These are phyloP conservation scores for Melitaea athalia DNA, from an alignment of 2,888 invertebrate genomes.

Conservation along the genomic window DNA sequence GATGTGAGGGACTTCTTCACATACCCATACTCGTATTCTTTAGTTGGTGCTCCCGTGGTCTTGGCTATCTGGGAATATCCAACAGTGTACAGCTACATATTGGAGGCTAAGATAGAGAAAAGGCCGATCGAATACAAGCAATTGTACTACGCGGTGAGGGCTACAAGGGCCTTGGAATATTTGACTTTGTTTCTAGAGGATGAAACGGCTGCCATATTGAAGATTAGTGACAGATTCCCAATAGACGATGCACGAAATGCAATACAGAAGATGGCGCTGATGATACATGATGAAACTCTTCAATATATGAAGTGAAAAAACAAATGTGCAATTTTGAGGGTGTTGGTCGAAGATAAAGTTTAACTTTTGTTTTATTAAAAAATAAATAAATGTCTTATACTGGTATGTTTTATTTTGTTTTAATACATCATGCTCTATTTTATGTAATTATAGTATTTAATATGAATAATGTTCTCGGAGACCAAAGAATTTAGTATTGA, in stretches of 20 bases:
- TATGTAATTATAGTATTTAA: too few relatives aligned
- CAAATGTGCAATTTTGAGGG: too few relatives aligned
- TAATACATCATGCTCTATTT: too few relatives aligned
- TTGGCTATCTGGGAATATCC: slow-evolving; percentile 74
- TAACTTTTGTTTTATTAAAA: background rate
- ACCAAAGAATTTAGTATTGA: too few relatives aligned
- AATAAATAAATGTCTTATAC: too few relatives aligned
- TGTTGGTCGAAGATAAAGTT: background rate
- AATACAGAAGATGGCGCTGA: slow-evolving; percentile 72
- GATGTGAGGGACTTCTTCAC: slow-evolving; percentile 74
- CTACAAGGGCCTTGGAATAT: slow-evolving; percentile 69
- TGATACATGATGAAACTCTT: slow-evolving; percentile 63
- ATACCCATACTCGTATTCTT: slow-evolving; percentile 68
- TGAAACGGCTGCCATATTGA: slow-evolving; percentile 63
- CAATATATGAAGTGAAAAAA: slow-evolving; percentile 66
- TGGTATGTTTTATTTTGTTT: too few relatives aligned
- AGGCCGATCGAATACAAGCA: slow-evolving; percentile 62
- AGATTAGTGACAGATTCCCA: slow-evolving; percentile 61
- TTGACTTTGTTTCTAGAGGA: slow-evolving; percentile 61
- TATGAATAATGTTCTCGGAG: too few relatives aligned
- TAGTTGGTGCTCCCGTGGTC: slow-evolving; percentile 68
- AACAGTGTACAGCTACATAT: slow-evolving; percentile 62
- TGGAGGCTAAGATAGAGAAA: slow-evolving; percentile 60
- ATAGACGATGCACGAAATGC: slow-evolving; percentile 64
- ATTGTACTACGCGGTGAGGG: slow-evolving; percentile 65